Conservation (phyloP, 2,113 vertebrate species). For the Ophiodon elongatus region DNA sequence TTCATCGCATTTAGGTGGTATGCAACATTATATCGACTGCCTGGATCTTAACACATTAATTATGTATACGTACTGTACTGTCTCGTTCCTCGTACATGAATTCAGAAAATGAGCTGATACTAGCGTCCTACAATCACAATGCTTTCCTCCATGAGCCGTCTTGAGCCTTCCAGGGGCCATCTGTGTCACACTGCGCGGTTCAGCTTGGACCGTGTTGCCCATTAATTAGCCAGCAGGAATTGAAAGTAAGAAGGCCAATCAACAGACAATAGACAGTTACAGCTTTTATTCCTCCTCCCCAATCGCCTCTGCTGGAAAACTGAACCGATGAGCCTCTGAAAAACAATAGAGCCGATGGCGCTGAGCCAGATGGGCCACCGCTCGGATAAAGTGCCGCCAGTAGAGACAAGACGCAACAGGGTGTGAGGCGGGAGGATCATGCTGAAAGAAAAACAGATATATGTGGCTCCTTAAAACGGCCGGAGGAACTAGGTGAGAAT, state of each 20-base stretch:
- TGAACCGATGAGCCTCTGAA: constrained; percentile 43
- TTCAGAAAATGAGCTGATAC: constrained; percentile 4
- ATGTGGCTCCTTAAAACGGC: constrained; percentile 33
- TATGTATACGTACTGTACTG: not conserved
- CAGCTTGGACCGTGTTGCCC: constrained; percentile 33
- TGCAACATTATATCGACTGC: not conserved
- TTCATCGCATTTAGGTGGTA: not conserved
- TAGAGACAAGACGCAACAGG: not conserved
- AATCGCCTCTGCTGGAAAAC: constrained; percentile 20
- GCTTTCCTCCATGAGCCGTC: not conserved
- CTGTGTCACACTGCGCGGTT: constrained; percentile 3
- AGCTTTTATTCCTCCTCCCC: constrained; percentile 14
- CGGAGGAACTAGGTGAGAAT: constrained; percentile 25
- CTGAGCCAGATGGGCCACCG: constrained; percentile 21
- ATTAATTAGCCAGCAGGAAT: constrained; percentile 33
- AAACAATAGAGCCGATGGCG: constrained; percentile 43
- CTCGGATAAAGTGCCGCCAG: constrained; percentile 27
- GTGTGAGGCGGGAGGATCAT: constrained; percentile 6
- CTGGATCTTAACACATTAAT: not conserved
- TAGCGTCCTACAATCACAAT: constrained; percentile 7
- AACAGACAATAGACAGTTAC: constrained; percentile 37
- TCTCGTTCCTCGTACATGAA: constrained; percentile 9
- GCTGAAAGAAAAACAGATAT: constrained; percentile 39
- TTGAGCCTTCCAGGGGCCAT: constrained; percentile 10
- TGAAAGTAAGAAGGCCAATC: constrained; percentile 39